These are phyloP conservation scores for Sturnus vulgaris DNA, from an alignment of 2,113 vertebrate genomes.

Conservation along the genomic window DNA sequence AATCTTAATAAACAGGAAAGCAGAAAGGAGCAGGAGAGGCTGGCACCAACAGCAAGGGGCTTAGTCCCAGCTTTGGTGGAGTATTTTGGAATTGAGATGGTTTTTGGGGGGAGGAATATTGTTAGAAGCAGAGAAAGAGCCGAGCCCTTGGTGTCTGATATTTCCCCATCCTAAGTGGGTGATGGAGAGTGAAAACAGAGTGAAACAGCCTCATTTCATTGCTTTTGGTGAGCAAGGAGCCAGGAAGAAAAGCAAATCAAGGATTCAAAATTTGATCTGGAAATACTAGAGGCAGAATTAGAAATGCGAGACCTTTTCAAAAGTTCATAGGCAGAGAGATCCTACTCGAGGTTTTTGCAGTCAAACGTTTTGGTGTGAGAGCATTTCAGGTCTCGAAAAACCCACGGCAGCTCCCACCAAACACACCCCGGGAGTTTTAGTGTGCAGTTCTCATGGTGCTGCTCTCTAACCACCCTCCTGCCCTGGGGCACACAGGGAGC, in stretches of 20 bases:
- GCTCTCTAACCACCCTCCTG: not conserved
- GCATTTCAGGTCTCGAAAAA: not conserved
- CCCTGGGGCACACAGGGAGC: rapidly evolving
- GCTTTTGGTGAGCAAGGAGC: not conserved
- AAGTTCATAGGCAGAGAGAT: not conserved
- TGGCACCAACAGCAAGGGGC: not conserved
- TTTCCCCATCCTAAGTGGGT: not conserved
- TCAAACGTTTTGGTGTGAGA: not conserved
- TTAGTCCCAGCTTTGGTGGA: not conserved
- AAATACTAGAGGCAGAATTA: not conserved
- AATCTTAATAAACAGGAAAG: not conserved
- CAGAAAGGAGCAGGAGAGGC: not conserved
- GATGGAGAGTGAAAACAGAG: not conserved
- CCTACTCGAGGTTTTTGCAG: not conserved
- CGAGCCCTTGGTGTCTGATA: not conserved
- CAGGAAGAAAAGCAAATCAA: not conserved
- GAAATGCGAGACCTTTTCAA: not conserved
- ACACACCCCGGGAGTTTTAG: rapidly evolving
- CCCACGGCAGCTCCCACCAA: not conserved
- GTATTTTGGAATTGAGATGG: not conserved
- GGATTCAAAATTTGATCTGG: not conserved
- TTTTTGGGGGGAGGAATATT: not conserved
- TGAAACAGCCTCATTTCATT: not conserved
- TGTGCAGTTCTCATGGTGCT: rapidly evolving
- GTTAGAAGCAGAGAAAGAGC: not conserved